phyloP scores from a whole-genome alignment of 2,888 invertebrate species.

The Epistrophella euchroma region DNA sequence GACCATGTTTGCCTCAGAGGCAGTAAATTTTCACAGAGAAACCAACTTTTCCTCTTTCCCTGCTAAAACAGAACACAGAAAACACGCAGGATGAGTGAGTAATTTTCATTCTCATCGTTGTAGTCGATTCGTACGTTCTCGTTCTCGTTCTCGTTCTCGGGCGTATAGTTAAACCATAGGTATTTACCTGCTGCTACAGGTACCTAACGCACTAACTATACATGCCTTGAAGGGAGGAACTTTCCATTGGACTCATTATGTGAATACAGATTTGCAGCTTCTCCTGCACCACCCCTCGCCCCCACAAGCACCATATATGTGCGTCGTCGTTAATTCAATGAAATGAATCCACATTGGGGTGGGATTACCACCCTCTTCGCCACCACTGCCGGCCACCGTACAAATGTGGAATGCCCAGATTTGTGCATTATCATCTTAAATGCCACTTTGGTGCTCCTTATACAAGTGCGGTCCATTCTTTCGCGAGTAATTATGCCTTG shows the following conservation, averaged over 20 bases:
- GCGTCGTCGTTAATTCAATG: slow-evolving; percentile 60
- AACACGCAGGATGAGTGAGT: slow-evolving; percentile 51
- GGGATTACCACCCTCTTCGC: background rate
- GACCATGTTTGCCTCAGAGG: slow-evolving; percentile 69
- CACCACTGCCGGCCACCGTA: background rate
- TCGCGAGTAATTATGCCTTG: slow-evolving; percentile 41
- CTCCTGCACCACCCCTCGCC: background rate
- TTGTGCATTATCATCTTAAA: slow-evolving; percentile 51
- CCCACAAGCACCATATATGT: slow-evolving; percentile 14
- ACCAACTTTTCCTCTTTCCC: slow-evolving; percentile 58
- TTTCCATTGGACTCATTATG: slow-evolving; percentile 54
- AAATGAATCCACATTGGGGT: slow-evolving; percentile 44
- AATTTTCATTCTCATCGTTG: slow-evolving; percentile 27
- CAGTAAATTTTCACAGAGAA: slow-evolving; percentile 65
- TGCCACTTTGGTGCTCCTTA: slow-evolving; percentile 21
- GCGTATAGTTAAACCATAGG: background rate
- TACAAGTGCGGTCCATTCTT: slow-evolving; percentile 27
- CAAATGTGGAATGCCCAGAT: slow-evolving; percentile 22
- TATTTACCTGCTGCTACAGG: background rate
- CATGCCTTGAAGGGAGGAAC: slow-evolving; percentile 44
- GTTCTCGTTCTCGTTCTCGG: background rate
- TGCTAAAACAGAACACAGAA: slow-evolving; percentile 22
- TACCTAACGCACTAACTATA: slow-evolving; percentile 2
- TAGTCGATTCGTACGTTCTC: background rate
- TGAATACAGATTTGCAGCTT: slow-evolving; percentile 29